Percentiles rank a stretch among this genome's conserved stretches.
Conservation (phyloP, 2,797 vertebrate genomes). For the Propithecus perrieri region DNA sequence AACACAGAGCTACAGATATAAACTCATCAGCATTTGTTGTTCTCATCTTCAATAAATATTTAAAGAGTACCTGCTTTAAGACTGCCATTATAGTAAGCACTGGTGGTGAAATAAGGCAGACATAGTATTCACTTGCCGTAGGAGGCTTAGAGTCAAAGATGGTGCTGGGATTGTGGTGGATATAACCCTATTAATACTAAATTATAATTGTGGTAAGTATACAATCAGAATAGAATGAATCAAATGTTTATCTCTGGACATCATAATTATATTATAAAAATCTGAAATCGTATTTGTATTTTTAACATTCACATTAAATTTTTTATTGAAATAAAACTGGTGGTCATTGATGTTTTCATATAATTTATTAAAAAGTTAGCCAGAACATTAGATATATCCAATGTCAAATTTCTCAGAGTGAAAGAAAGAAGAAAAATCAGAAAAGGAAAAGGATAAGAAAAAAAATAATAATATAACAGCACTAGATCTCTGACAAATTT, state of each 20-base stretch:
- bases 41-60: constrained; percentile 37
- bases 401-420: background rate
- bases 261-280: background rate
- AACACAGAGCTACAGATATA: background rate
- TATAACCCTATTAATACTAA: background rate
- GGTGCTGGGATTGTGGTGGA: background rate
- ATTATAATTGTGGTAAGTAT: background rate
- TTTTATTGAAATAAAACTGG: background rate
- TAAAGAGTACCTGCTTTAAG: background rate
- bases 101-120: background rate
- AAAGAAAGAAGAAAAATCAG: background rate
- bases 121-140: background rate
- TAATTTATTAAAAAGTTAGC: background rate
- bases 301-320: background rate
- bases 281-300: background rate
- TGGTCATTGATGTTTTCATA: background rate
- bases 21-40: background rate
- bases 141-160: background rate
- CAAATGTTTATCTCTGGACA: background rate
- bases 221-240: background rate
- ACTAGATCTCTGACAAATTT: background rate
- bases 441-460: background rate
- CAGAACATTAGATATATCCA: background rate
- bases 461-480: background rate
- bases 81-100: background rate